Evolutionary conservation across 92 coral and sea anemone species (phyloP).

Genomic region (Epizoanthus scotinus): DNA sequence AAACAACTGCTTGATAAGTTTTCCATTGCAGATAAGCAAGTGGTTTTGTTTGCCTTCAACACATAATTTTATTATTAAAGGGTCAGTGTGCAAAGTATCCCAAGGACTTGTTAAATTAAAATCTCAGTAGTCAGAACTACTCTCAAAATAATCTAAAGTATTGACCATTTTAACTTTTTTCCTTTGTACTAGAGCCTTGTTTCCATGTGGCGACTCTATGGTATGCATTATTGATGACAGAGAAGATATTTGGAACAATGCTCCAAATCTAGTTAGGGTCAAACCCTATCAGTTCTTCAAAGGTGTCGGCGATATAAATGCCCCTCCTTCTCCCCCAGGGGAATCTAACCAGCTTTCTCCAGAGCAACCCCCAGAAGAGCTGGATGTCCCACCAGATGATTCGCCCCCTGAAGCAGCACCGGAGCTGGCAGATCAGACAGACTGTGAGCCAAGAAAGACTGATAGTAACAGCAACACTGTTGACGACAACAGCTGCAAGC

Average conservation of each 20-base stretch:
- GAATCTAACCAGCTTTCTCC: conserved; percentile 48
- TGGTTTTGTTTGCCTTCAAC: too few relatives aligned
- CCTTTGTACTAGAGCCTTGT: conserved; percentile 67
- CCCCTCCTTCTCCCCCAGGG: conserved; percentile 76
- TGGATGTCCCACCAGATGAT: conserved; percentile 32
- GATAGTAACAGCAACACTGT: neutral
- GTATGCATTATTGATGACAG: conserved; percentile 99
- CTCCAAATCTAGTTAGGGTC: conserved; percentile 85
- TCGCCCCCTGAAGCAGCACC: conserved; percentile 6
- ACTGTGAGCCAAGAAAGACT: neutral
- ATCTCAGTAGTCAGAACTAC: too few relatives aligned
- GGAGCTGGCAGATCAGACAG: neutral
- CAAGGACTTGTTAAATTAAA: too few relatives aligned
- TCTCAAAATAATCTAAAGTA: neutral
- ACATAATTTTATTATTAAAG: too few relatives aligned
- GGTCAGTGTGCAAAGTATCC: too few relatives aligned
- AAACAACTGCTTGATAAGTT: too few relatives aligned
- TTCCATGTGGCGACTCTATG: conserved; percentile 97
- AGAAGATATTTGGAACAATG: conserved; percentile 95
- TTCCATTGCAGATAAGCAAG: too few relatives aligned
- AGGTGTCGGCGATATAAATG: conserved; percentile 97
- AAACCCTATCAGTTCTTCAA: conserved; percentile 95
- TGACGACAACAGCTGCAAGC: neutral
- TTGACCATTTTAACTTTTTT: neutral
- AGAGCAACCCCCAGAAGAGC: conserved; percentile 34